Evolutionary conservation across 2,113 vertebrate genomes (phyloP), one percentile per base, ranked within the genome.

Genomic region (Poecilia latipinna): DNA sequence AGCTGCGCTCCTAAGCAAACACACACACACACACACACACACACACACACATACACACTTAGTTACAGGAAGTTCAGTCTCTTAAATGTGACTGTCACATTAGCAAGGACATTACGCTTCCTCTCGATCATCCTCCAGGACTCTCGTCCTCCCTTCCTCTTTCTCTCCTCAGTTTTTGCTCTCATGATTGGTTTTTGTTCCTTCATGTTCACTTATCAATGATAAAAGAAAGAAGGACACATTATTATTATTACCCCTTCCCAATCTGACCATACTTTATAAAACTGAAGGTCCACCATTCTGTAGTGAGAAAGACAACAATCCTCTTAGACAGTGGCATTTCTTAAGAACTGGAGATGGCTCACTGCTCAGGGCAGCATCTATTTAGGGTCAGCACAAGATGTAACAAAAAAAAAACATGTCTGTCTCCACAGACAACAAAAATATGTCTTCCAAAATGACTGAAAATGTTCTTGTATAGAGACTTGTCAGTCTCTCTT

Each of bases 31-130:
- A 74, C 74, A 82, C 12, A 82, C 70, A 77, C 78, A 74, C 72
- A 77, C 78, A 74, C 74, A 83, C 15, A 84, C 71, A 78, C 78
- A 74, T 69, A 82, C 78, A 72, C 68, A 48, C 78, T 35, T 51
- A 78, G 70, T 87, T 35, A 65, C 75, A 90, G 86, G 89, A 89
- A 90, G 89, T 88, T 68, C 84, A 89, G 86, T 91, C 88, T 85
- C 85, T 91, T 87, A 82, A 88, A 91, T 80, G 87, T 80, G 87
- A 90, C 84, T 90, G 87, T 90, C 83, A 87, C 76, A 88, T 91
- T 92, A 90, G 88, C 90, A 88, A 90, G 80, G 83, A 91, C 87
- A 74, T 77, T 78, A 69, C 63, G 22, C 87, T 91, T 92, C 91
- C 91, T 92, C 82, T 72, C 15, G 26, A 60, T 72, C 84, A 80